phyloP scores from a whole-genome alignment of 1,140 invertebrate species.

The Acyrthosiphon pisum region DNA sequence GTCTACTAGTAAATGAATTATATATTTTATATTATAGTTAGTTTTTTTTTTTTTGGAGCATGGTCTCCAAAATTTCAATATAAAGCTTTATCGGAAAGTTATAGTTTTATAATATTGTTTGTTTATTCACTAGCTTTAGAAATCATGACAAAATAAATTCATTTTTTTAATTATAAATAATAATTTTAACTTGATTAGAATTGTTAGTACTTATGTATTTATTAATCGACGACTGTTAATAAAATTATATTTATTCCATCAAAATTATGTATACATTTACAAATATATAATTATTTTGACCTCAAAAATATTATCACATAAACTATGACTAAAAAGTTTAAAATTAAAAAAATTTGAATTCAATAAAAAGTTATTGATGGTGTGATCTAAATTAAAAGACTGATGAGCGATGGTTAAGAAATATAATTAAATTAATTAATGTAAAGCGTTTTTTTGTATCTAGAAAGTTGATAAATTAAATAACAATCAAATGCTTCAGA shows the following conservation, averaged over 20 bases:
- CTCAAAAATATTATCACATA: background rate
- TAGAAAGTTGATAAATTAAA: background rate
- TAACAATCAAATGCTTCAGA: background rate
- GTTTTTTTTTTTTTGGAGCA: background rate
- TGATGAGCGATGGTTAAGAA: background rate
- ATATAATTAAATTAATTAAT: background rate
- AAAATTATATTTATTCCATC: background rate
- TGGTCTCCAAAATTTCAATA: background rate
- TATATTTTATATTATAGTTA: background rate
- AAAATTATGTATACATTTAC: background rate
- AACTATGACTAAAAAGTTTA: background rate
- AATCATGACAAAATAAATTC: background rate
- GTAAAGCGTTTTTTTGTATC: background rate
- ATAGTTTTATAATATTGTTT: background rate
- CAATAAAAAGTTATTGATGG: background rate
- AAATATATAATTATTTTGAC: background rate
- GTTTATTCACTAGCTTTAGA: background rate
- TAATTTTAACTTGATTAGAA: background rate
- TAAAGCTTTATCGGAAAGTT: background rate
- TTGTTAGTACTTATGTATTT: no score
- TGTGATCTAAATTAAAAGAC: background rate
- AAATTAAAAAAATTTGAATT: background rate
- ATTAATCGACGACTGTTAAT: background rate
- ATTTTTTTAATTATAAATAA: background rate
- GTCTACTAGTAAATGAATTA: constrained; percentile 22